A percentile compares a stretch with the other conserved stretches of the same genome.
Evolutionary conservation across 53 echinoderm and acorn worm genomes (phyloP).

Genomic region (Crossaster papposus): DNA sequence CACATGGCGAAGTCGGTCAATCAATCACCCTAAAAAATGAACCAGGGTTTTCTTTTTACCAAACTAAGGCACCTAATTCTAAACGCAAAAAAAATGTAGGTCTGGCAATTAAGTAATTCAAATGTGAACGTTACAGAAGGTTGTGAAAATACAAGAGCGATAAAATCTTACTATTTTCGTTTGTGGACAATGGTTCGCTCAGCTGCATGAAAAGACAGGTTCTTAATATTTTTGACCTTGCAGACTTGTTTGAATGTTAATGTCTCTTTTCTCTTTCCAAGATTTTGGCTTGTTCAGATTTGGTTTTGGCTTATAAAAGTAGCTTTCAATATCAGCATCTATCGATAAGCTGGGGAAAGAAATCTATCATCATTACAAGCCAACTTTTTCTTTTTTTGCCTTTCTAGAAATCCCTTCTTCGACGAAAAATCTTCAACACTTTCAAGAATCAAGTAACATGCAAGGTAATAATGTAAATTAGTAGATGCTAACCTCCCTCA

Average conservation of each 20-base stretch:
- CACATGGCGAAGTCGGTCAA: no score
- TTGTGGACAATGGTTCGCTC: not conserved
- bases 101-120: not conserved
- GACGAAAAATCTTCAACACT: no score
- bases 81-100: no score
- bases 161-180: not conserved
- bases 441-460: no score
- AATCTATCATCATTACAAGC: conserved; percentile 48
- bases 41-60: no score
- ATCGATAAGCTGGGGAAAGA: conserved; percentile 49
- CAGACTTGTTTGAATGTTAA: not conserved
- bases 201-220: not conserved
- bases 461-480: no score
- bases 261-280: not conserved
- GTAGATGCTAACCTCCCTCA: no score
- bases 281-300: conserved; percentile 27
- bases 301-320: conserved; percentile 39
- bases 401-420: no score
- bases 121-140: not conserved
- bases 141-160: not conserved
- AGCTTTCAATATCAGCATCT: conserved; percentile 46
- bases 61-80: no score
- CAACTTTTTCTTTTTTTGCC: not conserved
- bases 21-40: no score
- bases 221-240: not conserved